These are phyloP conservation scores for Clinocottus analis DNA, from an alignment of 2,113 vertebrate genomes.

Conservation along the genomic window DNA sequence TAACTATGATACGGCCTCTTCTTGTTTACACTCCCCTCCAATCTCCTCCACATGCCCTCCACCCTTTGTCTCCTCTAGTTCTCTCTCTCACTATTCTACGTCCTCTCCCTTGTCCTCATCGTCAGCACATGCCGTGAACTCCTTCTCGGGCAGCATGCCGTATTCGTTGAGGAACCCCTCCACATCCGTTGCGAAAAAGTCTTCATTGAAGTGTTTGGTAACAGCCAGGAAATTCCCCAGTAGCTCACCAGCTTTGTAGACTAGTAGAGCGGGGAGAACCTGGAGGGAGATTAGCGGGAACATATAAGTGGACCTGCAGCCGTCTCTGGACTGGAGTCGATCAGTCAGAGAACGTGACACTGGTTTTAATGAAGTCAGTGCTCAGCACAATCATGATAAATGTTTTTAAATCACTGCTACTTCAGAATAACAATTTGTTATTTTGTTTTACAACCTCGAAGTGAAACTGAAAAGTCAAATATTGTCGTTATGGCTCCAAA, in stretches of 20 bases:
- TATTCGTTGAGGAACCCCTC: conserved; percentile 94
- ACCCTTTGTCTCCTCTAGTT: not conserved
- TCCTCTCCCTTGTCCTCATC: conserved; percentile 83
- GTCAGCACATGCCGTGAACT: conserved; percentile 77
- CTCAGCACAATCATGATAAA: not conserved
- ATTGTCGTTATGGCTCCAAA: not conserved
- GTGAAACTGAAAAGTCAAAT: too few relatives aligned
- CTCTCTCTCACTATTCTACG: conserved; percentile 62
- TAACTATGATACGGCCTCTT: not conserved
- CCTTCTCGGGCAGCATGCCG: conserved; percentile 91
- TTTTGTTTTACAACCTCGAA: not conserved
- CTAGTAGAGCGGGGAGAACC: conserved; percentile 90
- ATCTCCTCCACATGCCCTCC: not conserved
- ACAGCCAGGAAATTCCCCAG: conserved; percentile 92
- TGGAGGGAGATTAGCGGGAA: conserved; percentile 62
- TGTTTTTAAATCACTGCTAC: not conserved
- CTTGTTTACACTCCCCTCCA: not conserved
- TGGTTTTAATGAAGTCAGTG: conserved; percentile 2
- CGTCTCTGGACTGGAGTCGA: not conserved
- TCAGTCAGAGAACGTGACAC: not conserved
- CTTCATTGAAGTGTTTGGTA: conserved; percentile 87
- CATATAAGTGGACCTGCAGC: not conserved
- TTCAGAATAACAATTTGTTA: not conserved
- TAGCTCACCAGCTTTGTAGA: conserved; percentile 94
- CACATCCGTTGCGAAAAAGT: conserved; percentile 93